phyloP scores from a whole-genome alignment of 2,113 vertebrate genomes.

The Microtus pennsylvanicus region DNA sequence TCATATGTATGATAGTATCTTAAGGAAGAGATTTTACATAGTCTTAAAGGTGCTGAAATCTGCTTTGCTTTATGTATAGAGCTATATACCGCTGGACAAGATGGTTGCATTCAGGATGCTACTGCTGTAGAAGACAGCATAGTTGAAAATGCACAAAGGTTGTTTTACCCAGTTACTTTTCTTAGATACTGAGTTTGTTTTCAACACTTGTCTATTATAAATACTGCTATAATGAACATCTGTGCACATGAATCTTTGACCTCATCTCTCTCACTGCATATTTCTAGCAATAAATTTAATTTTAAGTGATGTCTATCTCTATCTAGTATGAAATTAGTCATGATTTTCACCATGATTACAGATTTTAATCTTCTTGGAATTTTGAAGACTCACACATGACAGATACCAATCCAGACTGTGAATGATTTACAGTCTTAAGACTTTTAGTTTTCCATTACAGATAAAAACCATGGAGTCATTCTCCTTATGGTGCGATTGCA shows the following conservation, averaged over 20 bases:
- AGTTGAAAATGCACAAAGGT: neutral
- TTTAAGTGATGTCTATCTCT: neutral
- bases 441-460: slow-evolving; percentile 12
- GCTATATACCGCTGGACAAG: neutral
- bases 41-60: neutral
- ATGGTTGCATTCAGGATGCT: neutral
- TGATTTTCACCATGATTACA: slow-evolving; percentile 1
- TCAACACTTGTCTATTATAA: slow-evolving; percentile 38
- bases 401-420: neutral
- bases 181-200: slow-evolving; percentile 41
- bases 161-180: neutral
- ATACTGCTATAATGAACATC: slow-evolving; percentile 47
- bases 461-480: neutral
- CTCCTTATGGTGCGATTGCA: neutral
- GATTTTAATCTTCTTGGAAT: slow-evolving; percentile 9
- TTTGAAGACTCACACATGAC: slow-evolving; percentile 22
- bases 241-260: slow-evolving; percentile 36
- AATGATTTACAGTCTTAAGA: slow-evolving; percentile 51
- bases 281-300: slow-evolving; percentile 57
- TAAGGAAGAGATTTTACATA: neutral
- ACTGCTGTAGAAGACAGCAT: neutral
- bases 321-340: slow-evolving; percentile 44
- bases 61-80: neutral
- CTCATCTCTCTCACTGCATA: neutral
- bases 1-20: neutral